A percentile compares a stretch with the other conserved stretches of the same genome.
Conservation (phyloP, 2,113 vertebrate genomes). For the Zosterops japonicus region DNA sequence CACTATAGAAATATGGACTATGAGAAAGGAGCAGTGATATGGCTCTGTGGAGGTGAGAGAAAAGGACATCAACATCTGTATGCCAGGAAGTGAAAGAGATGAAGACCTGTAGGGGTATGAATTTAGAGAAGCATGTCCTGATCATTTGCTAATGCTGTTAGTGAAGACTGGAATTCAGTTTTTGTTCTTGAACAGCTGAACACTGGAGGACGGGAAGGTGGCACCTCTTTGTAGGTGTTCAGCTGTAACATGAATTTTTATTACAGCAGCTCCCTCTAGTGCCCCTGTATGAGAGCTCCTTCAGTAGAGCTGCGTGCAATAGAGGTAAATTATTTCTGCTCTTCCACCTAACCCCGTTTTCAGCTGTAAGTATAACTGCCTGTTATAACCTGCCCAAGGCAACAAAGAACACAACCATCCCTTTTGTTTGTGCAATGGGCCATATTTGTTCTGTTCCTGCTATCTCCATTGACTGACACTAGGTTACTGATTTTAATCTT, state of each 20-base stretch:
- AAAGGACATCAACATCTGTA: neutral
- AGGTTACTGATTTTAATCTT: neutral
- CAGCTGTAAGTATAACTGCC: neutral
- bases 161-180: neutral
- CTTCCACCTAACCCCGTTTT: fast-evolving
- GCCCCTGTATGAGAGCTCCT: neutral
- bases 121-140: neutral
- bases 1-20: neutral
- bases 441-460: fast-evolving
- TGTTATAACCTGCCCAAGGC: neutral
- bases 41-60: neutral
- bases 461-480: neutral
- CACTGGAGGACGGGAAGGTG: fast-evolving
- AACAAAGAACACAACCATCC: fast-evolving
- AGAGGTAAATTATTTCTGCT: neutral
- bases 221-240: fast-evolving
- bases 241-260: neutral
- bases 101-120: neutral
- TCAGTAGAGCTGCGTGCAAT: neutral
- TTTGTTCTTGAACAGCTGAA: neutral
- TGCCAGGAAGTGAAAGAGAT: neutral
- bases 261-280: slow-evolving; percentile 62
- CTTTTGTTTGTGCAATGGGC: neutral
- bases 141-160: neutral
- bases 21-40: neutral